These are phyloP conservation scores for Balearica regulorum DNA, from an alignment of 2,797 vertebrate species.

Conservation along the genomic window DNA sequence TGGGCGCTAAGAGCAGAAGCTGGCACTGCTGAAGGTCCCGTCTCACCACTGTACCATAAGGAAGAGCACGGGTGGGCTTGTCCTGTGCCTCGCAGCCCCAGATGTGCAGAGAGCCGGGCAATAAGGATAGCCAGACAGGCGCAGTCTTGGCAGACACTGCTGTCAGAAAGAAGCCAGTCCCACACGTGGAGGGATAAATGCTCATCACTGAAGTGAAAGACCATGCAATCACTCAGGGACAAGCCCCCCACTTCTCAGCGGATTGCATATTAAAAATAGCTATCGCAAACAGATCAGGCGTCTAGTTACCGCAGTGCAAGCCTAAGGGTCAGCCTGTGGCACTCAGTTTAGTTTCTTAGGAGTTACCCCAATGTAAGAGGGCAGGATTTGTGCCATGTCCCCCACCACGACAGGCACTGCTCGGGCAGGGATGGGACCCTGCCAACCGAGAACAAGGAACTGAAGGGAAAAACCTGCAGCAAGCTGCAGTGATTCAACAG, in stretches of 20 bases:
- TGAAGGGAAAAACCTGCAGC: neutral
- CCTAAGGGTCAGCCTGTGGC: neutral
- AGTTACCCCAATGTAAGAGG: neutral
- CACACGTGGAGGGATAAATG: neutral
- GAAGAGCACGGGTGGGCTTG: neutral
- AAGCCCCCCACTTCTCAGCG: neutral
- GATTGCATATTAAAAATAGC: neutral
- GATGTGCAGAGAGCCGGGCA: neutral
- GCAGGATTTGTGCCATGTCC: neutral
- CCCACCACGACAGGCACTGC: neutral
- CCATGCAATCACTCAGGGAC: neutral
- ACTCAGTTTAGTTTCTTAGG: neutral
- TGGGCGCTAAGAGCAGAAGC: neutral
- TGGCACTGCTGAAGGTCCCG: neutral
- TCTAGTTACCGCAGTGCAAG: neutral
- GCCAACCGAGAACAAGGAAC: neutral
- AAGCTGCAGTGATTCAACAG: neutral
- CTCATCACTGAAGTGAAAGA: neutral
- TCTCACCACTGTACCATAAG: neutral
- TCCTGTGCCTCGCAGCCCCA: neutral
- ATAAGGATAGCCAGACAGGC: neutral
- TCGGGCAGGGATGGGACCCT: neutral
- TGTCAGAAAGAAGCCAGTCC: neutral
- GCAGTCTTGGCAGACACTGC: fast-evolving
- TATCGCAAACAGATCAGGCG: neutral